Base-by-base conservation (phyloP, 92 coral and sea anemone species). In the Epizoanthus scotinus region DNA sequence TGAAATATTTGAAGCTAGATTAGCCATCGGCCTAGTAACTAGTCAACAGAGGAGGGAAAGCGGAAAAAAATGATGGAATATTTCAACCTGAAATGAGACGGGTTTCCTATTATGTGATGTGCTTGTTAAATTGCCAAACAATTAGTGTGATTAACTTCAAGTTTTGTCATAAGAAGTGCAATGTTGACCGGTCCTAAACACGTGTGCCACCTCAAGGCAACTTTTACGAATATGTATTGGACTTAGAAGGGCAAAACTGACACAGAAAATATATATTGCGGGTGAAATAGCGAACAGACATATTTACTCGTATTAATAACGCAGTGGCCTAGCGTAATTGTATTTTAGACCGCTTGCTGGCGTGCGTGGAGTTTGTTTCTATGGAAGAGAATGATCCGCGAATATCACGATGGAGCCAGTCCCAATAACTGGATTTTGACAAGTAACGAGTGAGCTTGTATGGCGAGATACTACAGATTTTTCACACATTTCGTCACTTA, bases 51-150 rank as follows among this genome's bases (percentile, higher is more conserved):
- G 67, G 12, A 64, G 4, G 14, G 9, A 4, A 62, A 17, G 17
- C 36, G 17, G 26, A 1, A 64, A 29, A 25, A 73, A 73, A 55
- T 18, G 47, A 44, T 15, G 12, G 10, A 54, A 29, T 2, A 18
- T 28, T 20, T 21, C 5, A 67, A 36, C 15, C 42, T 54, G 20
- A 57, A 34, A 17, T 12, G 24, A 54, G 34, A 22, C 52, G 52
- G 52, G 9, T 15, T 47, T 36, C 42, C 26, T 57, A 55, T 20
- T 25, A 40, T 14, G 9, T 2, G 58, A 58, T 55, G 56, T 59
- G 81, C 27, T 36, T 15, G 66, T n/a, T 57, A 75, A 75, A 58
- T 75, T 75, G 68, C 27, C 67, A 34, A 59, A 75, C 81, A 75
- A 75, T 59, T 59, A 75, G 56, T 13, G 38, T n/a, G 81, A 38